Percentiles rank a stretch among this genome's conserved stretches.
These are phyloP conservation scores for Phocides pigmalion DNA, from an alignment of 1,140 invertebrate genomes.

Conservation along the genomic window DNA sequence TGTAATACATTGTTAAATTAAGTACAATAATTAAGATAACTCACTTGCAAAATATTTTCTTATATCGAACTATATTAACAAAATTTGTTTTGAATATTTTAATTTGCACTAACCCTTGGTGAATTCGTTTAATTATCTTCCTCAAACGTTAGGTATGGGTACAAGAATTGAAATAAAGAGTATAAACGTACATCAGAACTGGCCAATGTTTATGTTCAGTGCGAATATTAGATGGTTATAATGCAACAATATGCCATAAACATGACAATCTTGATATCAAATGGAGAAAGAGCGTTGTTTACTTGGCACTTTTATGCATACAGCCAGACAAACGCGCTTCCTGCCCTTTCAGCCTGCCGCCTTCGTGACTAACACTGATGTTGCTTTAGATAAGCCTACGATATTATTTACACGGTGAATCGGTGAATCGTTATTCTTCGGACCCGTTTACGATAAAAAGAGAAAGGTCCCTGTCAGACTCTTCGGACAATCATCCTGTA, in stretches of 20 bases:
- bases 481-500: slow-evolving; percentile 8
- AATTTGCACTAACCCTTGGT: too few relatives aligned
- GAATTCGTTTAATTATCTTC: too few relatives aligned
- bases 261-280: slow-evolving; percentile 20
- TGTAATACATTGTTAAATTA: neutral
- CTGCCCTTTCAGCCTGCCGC: slow-evolving; percentile 65
- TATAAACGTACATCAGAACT: too few relatives aligned
- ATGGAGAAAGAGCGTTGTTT: slow-evolving; percentile 52
- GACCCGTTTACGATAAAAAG: slow-evolving; percentile 45
- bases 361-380: slow-evolving; percentile 73
- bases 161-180: too few relatives aligned
- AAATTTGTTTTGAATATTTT: too few relatives aligned
- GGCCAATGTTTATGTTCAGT: neutral
- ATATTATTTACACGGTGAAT: slow-evolving; percentile 70
- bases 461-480: slow-evolving; percentile 43
- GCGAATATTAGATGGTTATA: neutral
- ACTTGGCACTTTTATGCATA: slow-evolving; percentile 59
- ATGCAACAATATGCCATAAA: slow-evolving; percentile 10
- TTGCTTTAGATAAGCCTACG: slow-evolving; percentile 62
- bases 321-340: slow-evolving; percentile 64
- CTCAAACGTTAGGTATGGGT: too few relatives aligned
- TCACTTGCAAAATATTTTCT: too few relatives aligned
- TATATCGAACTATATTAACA: too few relatives aligned
- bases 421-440: slow-evolving; percentile 53
- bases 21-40: too few relatives aligned